Percentiles rank a stretch among this genome's conserved stretches.
Conservation (phyloP, 2,113 vertebrate species). For the Phyllopteryx taeniolatus region DNA sequence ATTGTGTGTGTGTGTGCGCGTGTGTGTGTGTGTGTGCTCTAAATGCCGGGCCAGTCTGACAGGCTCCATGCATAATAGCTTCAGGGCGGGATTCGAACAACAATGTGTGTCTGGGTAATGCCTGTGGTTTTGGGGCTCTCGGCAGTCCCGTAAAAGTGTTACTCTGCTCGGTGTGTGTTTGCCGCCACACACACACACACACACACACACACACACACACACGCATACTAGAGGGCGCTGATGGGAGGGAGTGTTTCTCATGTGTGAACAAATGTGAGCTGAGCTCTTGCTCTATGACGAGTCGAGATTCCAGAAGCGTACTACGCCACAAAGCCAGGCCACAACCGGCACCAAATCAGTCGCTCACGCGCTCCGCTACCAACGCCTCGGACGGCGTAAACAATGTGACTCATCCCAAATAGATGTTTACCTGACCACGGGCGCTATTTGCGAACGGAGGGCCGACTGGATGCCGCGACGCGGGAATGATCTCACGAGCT, state of each 20-base stretch:
- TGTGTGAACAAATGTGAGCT: background rate
- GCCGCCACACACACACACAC: conserved; percentile 2
- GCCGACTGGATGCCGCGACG: conserved; percentile 13
- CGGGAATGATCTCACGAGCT: conserved; percentile 15
- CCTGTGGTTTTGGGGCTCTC: conserved; percentile 79
- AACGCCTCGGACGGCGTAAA: conserved; percentile 43
- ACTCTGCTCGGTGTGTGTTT: conserved; percentile 16
- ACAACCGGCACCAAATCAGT: conserved; percentile 43
- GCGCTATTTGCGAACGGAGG: background rate
- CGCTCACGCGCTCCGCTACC: conserved; percentile 48
- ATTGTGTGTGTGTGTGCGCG: conserved; percentile 50
- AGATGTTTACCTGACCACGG: conserved; percentile 66
- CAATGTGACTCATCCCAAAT: conserved; percentile 65
- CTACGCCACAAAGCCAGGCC: conserved; percentile 8
- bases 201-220: conserved; percentile 2
- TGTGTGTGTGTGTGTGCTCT: conserved; percentile 44
- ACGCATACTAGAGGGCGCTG: background rate
- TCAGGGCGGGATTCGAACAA: conserved; percentile 82
- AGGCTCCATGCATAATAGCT: conserved; percentile 82
- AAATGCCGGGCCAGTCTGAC: conserved; percentile 78
- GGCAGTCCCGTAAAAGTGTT: conserved; percentile 67
- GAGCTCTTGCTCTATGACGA: conserved; percentile 19
- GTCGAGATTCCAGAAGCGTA: too few species aligned
- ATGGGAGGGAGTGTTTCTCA: background rate
- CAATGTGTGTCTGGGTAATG: conserved; percentile 79